Conservation (phyloP, 2,113 vertebrate genomes). For the Glaucidium brasilianum region DNA sequence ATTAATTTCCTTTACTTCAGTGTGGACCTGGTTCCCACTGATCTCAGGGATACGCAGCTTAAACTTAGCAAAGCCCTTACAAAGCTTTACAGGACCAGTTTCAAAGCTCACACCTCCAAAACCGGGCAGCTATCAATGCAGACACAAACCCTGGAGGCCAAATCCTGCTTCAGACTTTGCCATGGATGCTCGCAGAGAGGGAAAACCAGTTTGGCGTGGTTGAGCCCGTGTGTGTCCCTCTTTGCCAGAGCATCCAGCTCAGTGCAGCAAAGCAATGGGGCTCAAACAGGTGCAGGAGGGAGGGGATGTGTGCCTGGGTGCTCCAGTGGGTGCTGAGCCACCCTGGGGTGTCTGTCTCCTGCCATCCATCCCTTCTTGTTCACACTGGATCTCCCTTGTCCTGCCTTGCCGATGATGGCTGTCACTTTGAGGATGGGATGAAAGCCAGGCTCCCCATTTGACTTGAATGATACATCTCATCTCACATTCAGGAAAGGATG, state of each 20-base stretch:
- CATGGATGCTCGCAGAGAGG: background rate
- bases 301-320: background rate
- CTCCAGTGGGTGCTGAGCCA: background rate
- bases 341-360: background rate
- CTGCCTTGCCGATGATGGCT: background rate
- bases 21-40: background rate
- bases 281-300: background rate
- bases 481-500: background rate
- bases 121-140: background rate
- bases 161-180: background rate
- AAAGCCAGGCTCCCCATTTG: background rate
- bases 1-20: background rate
- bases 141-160: background rate
- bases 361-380: background rate
- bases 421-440: rapidly evolving
- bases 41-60: background rate
- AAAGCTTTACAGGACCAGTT: background rate
- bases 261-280: background rate
- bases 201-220: background rate
- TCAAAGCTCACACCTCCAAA: background rate
- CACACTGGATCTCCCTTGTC: background rate
- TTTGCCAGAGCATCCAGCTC: background rate
- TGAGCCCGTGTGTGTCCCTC: background rate
- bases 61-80: background rate
- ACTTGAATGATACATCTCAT: background rate